These are phyloP conservation scores for Muscicapa comitata DNA, from an alignment of 2,797 vertebrate species.

Conservation along the genomic window DNA sequence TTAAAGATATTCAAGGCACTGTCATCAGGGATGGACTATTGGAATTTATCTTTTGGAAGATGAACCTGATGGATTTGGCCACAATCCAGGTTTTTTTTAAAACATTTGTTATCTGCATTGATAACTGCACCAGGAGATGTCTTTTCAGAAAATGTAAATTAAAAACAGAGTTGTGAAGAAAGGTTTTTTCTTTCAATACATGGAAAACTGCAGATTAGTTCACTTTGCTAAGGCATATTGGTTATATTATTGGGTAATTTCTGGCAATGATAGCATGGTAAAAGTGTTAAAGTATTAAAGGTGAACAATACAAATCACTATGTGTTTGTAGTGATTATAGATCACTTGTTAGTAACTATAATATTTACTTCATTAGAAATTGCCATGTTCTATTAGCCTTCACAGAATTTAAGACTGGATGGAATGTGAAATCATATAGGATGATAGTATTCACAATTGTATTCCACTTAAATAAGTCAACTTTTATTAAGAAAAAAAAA, in stretches of 20 bases:
- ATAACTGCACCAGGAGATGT: conserved; percentile 10
- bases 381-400: background rate
- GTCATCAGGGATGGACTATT: conserved; percentile 71
- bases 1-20: conserved; percentile 74
- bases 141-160: conserved; percentile 59
- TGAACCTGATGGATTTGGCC: conserved; percentile 65
- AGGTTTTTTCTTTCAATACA: background rate
- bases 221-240: background rate
- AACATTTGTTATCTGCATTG: conserved; percentile 57
- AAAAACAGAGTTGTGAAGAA: background rate
- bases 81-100: conserved; percentile 25
- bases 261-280: background rate
- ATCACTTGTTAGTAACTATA: background rate
- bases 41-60: conserved; percentile 60
- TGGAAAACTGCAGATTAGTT: background rate
- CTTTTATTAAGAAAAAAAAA: background rate
- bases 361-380: background rate
- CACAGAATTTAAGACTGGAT: background rate
- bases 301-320: background rate
- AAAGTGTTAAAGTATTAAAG: background rate
- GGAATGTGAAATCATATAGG: background rate
- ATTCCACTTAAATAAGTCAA: background rate
- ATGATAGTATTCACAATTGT: background rate
- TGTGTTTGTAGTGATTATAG: background rate
- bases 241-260: background rate